Conservation (phyloP, 2,797 vertebrate genomes). For the Leptatherina wallacei region DNA sequence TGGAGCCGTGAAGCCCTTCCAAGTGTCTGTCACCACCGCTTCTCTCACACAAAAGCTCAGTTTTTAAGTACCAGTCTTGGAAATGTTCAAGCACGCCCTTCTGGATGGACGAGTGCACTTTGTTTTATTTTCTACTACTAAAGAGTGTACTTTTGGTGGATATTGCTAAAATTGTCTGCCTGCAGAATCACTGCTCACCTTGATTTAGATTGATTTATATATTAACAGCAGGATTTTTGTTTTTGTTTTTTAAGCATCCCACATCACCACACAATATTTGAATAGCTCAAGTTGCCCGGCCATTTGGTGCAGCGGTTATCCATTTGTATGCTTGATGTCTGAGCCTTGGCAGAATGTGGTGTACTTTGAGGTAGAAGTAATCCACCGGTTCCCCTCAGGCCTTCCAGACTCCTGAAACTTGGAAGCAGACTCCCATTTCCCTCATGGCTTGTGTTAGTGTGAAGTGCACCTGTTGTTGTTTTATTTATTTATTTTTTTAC, state of each 20-base stretch:
- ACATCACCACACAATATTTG: not conserved
- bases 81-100: not conserved
- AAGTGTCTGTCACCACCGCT: conserved; percentile 24
- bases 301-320: not conserved
- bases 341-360: conserved; percentile 1
- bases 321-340: not conserved
- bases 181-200: not conserved
- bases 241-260: not conserved
- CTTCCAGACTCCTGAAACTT: conserved; percentile 41
- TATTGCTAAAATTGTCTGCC: not conserved
- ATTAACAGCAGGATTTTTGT: not conserved
- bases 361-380: conserved; percentile 27
- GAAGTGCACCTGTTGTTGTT: conserved; percentile 56
- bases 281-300: not conserved
- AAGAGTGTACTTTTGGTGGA: not conserved
- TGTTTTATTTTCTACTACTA: not conserved
- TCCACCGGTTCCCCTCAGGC: conserved; percentile 42
- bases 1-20: conserved; percentile 7
- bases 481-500: not conserved
- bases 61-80: not conserved
- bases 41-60: not conserved
- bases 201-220: not conserved
- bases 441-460: conserved; percentile 9
- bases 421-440: conserved; percentile 29
- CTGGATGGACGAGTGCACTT: not conserved